phyloP scores from a whole-genome alignment of 2,888 invertebrate genomes.

The Trisateles emortualis region DNA sequence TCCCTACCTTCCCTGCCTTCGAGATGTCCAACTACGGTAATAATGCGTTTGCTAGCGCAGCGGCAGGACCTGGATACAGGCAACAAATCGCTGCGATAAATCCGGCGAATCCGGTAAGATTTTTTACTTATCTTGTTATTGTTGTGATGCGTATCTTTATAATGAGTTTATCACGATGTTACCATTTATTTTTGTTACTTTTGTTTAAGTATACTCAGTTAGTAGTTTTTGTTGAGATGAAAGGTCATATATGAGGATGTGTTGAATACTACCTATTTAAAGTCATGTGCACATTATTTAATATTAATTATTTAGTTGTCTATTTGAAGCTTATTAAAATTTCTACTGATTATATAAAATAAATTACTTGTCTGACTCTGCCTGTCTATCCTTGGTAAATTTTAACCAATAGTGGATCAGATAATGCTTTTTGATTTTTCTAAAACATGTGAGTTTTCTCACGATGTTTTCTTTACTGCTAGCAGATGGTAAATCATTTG shows the following conservation, averaged over 20 bases:
- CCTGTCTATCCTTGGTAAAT: too few species aligned
- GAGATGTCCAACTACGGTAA: conserved; percentile 53
- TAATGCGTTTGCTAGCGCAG: conserved; percentile 84
- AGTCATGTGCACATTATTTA: too few species aligned
- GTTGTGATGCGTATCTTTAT: conserved; percentile 12
- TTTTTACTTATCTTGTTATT: background rate
- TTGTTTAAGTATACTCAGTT: too few species aligned
- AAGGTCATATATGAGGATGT: background rate
- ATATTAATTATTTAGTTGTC: too few species aligned
- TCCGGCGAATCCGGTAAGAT: conserved; percentile 88
- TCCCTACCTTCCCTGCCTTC: conserved; percentile 5
- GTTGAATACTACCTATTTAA: background rate
- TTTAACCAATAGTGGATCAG: too few species aligned
- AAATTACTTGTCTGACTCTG: too few species aligned
- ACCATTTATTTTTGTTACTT: conserved; percentile 13
- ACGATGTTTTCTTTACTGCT: too few species aligned
- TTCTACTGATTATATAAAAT: too few species aligned
- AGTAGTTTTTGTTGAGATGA: background rate
- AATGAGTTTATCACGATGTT: conserved; percentile 38
- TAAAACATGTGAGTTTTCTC: too few species aligned
- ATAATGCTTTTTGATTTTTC: too few species aligned
- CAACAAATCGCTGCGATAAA: conserved; percentile 87
- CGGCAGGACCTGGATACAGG: conserved; percentile 82
- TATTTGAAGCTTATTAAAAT: too few species aligned
- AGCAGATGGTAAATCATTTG: too few species aligned